Evolutionary conservation across 2,888 invertebrate genomes (phyloP).

Genomic region (Escarpia spicata): DNA sequence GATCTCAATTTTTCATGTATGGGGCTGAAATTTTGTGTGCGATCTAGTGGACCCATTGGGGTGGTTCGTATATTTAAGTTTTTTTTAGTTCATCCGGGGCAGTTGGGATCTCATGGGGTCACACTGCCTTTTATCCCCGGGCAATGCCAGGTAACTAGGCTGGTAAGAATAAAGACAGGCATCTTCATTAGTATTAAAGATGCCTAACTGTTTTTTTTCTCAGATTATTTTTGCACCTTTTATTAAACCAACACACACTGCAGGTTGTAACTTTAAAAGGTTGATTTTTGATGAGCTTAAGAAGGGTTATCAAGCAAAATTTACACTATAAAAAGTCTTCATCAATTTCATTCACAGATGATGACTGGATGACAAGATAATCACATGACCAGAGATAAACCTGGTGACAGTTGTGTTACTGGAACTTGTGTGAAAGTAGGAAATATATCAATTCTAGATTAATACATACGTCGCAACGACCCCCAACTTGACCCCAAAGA

Average conservation of each 20-base stretch:
- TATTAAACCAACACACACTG: too few species aligned
- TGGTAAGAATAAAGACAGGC: background rate
- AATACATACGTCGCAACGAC: slow-evolving; percentile 84
- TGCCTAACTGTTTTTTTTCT: too few species aligned
- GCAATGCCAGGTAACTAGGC: background rate
- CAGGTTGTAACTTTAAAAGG: too few species aligned
- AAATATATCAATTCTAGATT: background rate
- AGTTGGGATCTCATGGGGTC: too few species aligned
- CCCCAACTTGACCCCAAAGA: slow-evolving; percentile 90
- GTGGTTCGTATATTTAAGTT: too few species aligned
- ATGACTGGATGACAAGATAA: background rate
- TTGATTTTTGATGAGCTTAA: too few species aligned
- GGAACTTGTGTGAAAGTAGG: background rate
- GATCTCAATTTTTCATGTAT: too few species aligned
- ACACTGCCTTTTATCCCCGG: too few species aligned
- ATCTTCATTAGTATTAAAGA: background rate
- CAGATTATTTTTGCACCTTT: too few species aligned
- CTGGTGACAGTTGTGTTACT: background rate
- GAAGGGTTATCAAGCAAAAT: background rate
- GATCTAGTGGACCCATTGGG: too few species aligned
- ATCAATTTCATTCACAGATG: background rate
- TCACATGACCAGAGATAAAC: background rate
- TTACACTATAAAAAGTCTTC: background rate
- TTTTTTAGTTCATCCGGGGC: too few species aligned
- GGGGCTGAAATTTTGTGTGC: too few species aligned